Evolutionary conservation across 1,140 invertebrate species (phyloP), one percentile per base, ranked within the genome.

Genomic region (Drosophila erecta): DNA sequence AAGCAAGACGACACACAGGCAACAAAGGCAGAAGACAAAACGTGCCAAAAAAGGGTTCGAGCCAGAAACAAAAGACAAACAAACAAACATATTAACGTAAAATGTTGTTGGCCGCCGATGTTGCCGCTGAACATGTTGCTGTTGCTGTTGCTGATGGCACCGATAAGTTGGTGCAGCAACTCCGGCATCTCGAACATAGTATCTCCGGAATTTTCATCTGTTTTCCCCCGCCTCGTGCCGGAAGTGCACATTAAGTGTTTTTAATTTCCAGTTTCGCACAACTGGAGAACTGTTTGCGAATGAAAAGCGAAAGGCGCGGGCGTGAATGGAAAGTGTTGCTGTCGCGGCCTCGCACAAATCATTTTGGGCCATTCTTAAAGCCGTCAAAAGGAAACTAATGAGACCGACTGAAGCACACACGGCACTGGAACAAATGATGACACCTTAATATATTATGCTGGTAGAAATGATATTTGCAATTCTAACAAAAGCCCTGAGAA

Each of bases 221-320:
- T 30, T 30, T 3, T 17, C 58, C 33, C 71, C 69, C 81, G 73
- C 15, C 17, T 11, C 41, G 11, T 20, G 11, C 79, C 84, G 83
- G 83, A 87, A 87, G 83, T 83, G 79, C 84, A 89, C 76, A 83
- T 89, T 83, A 86, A 89, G 75, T 76, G 84, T 87, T 87, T 87
- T 86, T 86, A 86, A 86, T 86, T 86, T 86, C 66, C 71, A 86
- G 74, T 61, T 86, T 85, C 49, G 77, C 77, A 70, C 73, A 85
- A 86, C 78, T 85, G 81, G 59, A 61, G 80, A 80, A 74, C 44
- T 86, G 77, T 79, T 83, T 74, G 55, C 62, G 33, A 56, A 49
- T 22, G 10, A 65, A 66, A 58, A 69, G 38, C 43, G 73, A 70
- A 76, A 61, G 73, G 74, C 62, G 72, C 35, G 64, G 56, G 73